Evolutionary conservation across 2,888 invertebrate genomes (phyloP).

Genomic region (Empis livida): DNA sequence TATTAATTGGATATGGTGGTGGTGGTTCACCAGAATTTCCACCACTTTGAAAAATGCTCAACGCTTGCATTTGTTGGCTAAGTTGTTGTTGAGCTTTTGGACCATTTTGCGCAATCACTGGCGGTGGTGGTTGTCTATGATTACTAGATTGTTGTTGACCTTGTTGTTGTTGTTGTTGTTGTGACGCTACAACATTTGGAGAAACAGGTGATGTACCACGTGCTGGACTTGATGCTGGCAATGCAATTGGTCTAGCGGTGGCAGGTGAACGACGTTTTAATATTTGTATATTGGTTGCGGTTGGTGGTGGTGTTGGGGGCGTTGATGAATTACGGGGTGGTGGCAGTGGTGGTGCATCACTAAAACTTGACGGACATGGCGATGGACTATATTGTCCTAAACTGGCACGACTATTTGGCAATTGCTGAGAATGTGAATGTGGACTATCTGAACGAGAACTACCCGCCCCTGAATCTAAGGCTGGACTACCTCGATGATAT

Average conservation of each 20-base stretch:
- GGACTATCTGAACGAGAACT: conserved; percentile 85
- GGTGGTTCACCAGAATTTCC: conserved; percentile 50
- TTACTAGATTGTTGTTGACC: conserved; percentile 12
- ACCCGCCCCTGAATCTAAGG: conserved; percentile 76
- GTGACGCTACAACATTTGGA: conserved; percentile 21
- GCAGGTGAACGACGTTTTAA: conserved; percentile 66
- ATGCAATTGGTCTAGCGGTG: conserved; percentile 43
- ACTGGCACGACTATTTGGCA: conserved; percentile 35
- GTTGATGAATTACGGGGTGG: conserved; percentile 63
- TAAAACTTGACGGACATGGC: conserved; percentile 41
- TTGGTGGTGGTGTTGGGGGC: conserved; percentile 49
- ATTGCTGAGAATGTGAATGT: conserved; percentile 53
- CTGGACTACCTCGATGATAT: conserved; percentile 67
- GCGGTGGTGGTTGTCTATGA: conserved; percentile 40
- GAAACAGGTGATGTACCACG: conserved; percentile 63
- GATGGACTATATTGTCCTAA: conserved; percentile 40
- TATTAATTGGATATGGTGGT: conserved; percentile 50
- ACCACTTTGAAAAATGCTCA: conserved; percentile 59
- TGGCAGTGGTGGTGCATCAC: conserved; percentile 44
- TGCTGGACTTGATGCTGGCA: conserved; percentile 46
- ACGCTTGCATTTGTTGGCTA: conserved; percentile 76
- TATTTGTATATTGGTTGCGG: conserved; percentile 53
- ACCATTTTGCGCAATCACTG: conserved; percentile 71
- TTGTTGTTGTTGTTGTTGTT: conserved; percentile 7
- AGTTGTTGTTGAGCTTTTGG: conserved; percentile 76